Percentiles rank a stretch among this genome's conserved stretches.
phyloP scores from a whole-genome alignment of 1,140 invertebrate genomes.

The Zeugodacus cucurbitae region DNA sequence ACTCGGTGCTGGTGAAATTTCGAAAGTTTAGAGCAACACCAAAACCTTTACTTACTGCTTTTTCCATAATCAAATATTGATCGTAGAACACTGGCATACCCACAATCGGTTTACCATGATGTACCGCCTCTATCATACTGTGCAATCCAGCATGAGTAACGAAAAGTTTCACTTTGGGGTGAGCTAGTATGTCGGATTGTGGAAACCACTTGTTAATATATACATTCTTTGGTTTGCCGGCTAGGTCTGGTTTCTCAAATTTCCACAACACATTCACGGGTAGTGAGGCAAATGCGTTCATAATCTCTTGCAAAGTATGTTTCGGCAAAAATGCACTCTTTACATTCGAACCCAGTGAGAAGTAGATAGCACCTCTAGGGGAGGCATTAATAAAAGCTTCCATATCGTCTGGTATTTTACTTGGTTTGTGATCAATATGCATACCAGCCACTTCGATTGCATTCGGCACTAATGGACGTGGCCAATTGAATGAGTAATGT shows the following conservation, averaged over 20 bases:
- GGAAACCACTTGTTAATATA: slow-evolving; percentile 75
- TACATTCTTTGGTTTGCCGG: slow-evolving; percentile 72
- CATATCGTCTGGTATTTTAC: slow-evolving; percentile 62
- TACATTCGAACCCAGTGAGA: slow-evolving; percentile 76
- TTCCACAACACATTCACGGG: slow-evolving; percentile 71
- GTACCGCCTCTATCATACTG: slow-evolving; percentile 78
- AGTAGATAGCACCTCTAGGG: slow-evolving; percentile 74
- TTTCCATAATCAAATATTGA: slow-evolving; percentile 70
- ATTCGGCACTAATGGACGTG: slow-evolving; percentile 69
- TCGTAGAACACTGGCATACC: slow-evolving; percentile 77
- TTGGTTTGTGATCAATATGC: slow-evolving; percentile 67
- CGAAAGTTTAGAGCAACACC: slow-evolving; percentile 58
- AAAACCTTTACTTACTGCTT: slow-evolving; percentile 67
- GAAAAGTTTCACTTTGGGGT: slow-evolving; percentile 76
- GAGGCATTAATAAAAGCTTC: slow-evolving; percentile 70
- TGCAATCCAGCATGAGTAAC: slow-evolving; percentile 79
- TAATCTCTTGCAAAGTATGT: slow-evolving; percentile 66
- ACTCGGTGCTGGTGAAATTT: slow-evolving; percentile 56
- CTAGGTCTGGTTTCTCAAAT: slow-evolving; percentile 69
- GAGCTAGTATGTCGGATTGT: slow-evolving; percentile 77
- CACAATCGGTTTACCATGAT: slow-evolving; percentile 76
- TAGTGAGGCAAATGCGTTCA: slow-evolving; percentile 67
- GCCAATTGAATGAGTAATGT: slow-evolving; percentile 68
- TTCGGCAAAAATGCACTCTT: slow-evolving; percentile 69
- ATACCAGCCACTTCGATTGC: slow-evolving; percentile 67